Conservation (phyloP, 1,140 invertebrate species). For the Brachionus rubens region DNA sequence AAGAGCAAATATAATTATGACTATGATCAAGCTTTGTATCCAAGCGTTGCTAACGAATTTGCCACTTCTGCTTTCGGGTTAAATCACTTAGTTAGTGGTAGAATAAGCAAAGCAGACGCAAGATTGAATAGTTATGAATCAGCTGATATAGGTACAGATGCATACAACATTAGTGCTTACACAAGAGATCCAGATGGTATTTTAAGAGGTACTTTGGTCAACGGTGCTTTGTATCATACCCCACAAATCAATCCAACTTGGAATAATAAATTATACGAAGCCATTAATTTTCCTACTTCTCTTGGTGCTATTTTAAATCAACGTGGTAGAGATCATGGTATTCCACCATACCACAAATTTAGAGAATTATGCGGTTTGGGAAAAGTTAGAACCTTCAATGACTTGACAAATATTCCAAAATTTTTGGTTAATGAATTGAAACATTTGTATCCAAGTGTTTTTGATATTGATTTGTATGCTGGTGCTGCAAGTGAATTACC, state of each 20-base stretch:
- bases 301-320: slow-evolving; percentile 67
- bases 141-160: no score
- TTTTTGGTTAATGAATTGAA: neutral
- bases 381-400: neutral
- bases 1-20: slow-evolving; percentile 47
- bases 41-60: slow-evolving; percentile 33
- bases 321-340: slow-evolving; percentile 83
- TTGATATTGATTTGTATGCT: slow-evolving; percentile 51
- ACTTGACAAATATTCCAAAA: slow-evolving; percentile 62
- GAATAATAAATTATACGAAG: slow-evolving; percentile 7
- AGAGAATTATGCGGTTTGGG: slow-evolving; percentile 73
- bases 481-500: slow-evolving; percentile 77
- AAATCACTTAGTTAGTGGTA: neutral
- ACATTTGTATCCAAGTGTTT: slow-evolving; percentile 46
- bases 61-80: slow-evolving; percentile 31
- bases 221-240: neutral
- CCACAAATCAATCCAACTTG: neutral
- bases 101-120: neutral
- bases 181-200: neutral
- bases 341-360: slow-evolving; percentile 85
- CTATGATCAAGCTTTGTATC: neutral
- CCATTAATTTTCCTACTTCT: neutral
- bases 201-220: neutral
- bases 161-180: neutral
- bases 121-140: no score